Percentiles rank a stretch among this genome's conserved stretches.
Evolutionary conservation across 2,888 invertebrate species (phyloP).

Genomic region (Halocaridina rubra): DNA sequence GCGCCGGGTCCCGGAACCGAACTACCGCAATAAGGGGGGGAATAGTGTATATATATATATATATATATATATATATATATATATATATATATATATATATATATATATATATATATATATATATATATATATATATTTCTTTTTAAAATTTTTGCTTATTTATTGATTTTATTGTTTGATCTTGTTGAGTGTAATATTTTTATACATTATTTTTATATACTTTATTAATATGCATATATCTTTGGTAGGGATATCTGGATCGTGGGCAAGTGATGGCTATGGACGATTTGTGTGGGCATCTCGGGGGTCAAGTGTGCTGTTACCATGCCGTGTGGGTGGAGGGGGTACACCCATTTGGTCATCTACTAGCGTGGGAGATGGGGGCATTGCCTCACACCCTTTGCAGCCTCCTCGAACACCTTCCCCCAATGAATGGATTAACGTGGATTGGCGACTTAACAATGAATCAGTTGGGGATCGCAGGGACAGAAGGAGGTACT

Average conservation of each 20-base stretch:
- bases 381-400: slow-evolving; percentile 1
- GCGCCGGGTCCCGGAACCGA: too few species aligned
- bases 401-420: not conserved
- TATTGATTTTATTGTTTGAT: too few species aligned
- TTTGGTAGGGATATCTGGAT: slow-evolving; percentile 24
- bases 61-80: not conserved
- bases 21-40: too few species aligned
- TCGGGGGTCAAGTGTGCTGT: slow-evolving; percentile 24
- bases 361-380: not conserved
- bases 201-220: too few species aligned
- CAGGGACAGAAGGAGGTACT: slow-evolving; percentile 22
- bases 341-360: not conserved
- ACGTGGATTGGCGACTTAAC: slow-evolving; percentile 42
- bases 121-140: not conserved
- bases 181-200: too few species aligned
- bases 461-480: slow-evolving; percentile 29
- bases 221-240: too few species aligned
- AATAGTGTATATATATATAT: not conserved
- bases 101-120: not conserved
- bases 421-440: not conserved
- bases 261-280: slow-evolving; percentile 4
- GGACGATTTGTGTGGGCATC: slow-evolving; percentile 25
- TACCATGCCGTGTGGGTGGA: slow-evolving; percentile 8
- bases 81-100: not conserved
- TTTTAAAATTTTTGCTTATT: too few species aligned